Evolutionary conservation across 2,113 vertebrate genomes (phyloP), one percentile per base, ranked within the genome.

Genomic region (Dermatemys mawii): DNA sequence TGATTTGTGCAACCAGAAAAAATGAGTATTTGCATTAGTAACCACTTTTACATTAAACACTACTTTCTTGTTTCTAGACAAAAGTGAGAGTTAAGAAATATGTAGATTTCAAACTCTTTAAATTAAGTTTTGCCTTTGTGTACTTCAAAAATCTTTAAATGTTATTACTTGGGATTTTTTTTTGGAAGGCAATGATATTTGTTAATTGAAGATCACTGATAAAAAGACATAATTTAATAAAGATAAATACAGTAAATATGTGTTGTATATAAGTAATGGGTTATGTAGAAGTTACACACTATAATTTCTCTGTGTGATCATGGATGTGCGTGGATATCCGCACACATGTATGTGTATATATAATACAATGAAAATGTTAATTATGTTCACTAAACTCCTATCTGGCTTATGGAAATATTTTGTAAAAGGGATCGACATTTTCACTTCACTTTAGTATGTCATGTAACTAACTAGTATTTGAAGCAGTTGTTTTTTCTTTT

Each of bases 1-100:
- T 99, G 98, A 98, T 98, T 53, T 98, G 95, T 94, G 93, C 97
- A 97, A 96, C 53, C 90, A 80, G 96, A 82, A 89, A 73, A 87
- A 96, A 95, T 94, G 94, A 93, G 83, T 87, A 94, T 93, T 94
- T 91, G 89, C 51, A 44, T 90, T 78, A 51, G 51, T 84, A 93
- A 73, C 93, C 86, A 81, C 55, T 94, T 89, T 87, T 87, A 57
- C 85, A 78, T 93, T 95, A 94, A 35, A 55, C 86, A 2, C 14
- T 17, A 79, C 93, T 83, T 91, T 92, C 89, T 92, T 22, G 2
- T 63, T 94, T 95, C 91, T 57, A 81, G 73, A 92, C 10, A 2
- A 27, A 83, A 38, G 54, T 38, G 11, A 26, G 44, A 3, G 44
- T 46, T 32, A 19, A 44, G 48, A 16, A 67, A 84, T 93, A 88